Base-by-base conservation (phyloP, 2,888 invertebrate genomes). In the Agonopterix alstromeriana region DNA sequence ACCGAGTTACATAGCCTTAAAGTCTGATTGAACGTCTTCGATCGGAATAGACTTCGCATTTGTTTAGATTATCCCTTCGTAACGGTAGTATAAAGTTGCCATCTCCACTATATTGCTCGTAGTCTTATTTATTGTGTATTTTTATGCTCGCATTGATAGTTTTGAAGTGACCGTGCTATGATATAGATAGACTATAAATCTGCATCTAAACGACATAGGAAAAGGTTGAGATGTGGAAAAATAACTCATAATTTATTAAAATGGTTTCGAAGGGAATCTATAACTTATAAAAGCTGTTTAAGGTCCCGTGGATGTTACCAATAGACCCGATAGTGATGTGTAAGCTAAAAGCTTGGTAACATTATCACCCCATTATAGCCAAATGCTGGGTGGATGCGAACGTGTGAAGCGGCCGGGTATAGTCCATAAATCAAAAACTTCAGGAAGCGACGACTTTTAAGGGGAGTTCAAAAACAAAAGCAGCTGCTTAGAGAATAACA, bases 11-110 rank as follows among this genome's bases (percentile, higher is more conserved):
- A 64, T 49, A 53, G 67, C 63, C 68, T 68, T 70, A 70, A 68
- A 74, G 67, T 72, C 71, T 76, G 73, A 76, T 76, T 72, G 74
- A 77, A 69, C 66, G 73, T 59, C 68, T 68, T 70, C 55, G 63
- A 60, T 65, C 65, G 63, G 67, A 63, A 70, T 70, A 69, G 67
- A 70, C 65, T 66, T 63, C 67, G 58, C 72, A 68, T 79, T 76
- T 73, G 67, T 77, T 73, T 68, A 70, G 73, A 74, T 77, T 73
- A 77, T 76, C 74, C 69, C 53, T 53, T 54, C 51, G 65, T 67
- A 67, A 74, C 63, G 58, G 58, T 56, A 52, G 47, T 43, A 47
- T 53, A 51, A 53, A 50, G 46, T 57, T 52, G 51, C 51, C 45
- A 48, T 47, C 45, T 45, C 41, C 35, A 10, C 48, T 38, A 43